A percentile compares a stretch with the other conserved stretches of the same genome.
Evolutionary conservation across 2,113 vertebrate genomes (phyloP).

Genomic region (Falco punctatus): DNA sequence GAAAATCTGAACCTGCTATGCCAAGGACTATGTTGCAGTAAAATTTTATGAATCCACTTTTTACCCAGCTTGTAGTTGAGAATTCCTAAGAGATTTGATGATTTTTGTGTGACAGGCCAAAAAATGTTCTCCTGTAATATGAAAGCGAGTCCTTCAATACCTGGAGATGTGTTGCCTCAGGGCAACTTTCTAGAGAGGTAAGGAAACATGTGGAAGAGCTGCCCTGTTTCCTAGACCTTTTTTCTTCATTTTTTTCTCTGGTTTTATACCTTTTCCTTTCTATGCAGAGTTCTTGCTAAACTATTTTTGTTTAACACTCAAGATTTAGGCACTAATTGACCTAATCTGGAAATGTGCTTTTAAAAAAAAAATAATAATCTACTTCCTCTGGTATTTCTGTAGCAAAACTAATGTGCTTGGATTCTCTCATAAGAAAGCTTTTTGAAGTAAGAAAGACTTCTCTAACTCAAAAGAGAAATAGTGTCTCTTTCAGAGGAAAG

Average conservation of each 20-base stretch:
- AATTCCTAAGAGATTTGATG: background rate
- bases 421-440: background rate
- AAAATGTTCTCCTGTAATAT: background rate
- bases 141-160: background rate
- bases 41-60: background rate
- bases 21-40: background rate
- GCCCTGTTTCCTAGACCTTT: background rate
- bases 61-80: background rate
- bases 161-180: background rate
- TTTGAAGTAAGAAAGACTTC: background rate
- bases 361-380: background rate
- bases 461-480: background rate
- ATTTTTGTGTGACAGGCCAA: background rate
- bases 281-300: background rate
- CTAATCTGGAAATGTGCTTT: background rate
- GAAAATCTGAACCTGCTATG: background rate
- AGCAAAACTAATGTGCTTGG: background rate
- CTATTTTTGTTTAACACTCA: background rate
- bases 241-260: background rate
- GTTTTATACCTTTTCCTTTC: background rate
- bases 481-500: background rate
- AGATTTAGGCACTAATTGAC: background rate
- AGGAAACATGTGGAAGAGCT: background rate
- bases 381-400: background rate
- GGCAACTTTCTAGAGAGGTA: background rate